Evolutionary conservation across 2,888 invertebrate species (phyloP).

Genomic region (Selenia dentaria): DNA sequence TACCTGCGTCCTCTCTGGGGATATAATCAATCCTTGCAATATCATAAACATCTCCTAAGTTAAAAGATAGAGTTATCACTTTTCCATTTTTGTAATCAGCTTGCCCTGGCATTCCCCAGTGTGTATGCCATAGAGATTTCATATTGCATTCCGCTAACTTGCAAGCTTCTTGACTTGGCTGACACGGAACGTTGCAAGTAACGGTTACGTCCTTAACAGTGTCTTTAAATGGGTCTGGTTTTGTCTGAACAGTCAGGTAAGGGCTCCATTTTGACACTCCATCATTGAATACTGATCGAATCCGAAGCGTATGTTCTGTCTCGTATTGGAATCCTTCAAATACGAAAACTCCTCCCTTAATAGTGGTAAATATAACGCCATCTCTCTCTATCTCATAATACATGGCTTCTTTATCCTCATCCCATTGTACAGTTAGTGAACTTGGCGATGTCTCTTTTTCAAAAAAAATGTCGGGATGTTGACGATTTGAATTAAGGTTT

Average conservation of each 20-base stretch:
- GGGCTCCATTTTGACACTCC: slow-evolving; percentile 70
- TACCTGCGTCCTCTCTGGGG: slow-evolving; percentile 62
- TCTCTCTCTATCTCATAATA: slow-evolving; percentile 72
- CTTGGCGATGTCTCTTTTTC: slow-evolving; percentile 47
- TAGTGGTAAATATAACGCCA: slow-evolving; percentile 57
- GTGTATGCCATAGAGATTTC: slow-evolving; percentile 52
- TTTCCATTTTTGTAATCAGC: slow-evolving; percentile 39
- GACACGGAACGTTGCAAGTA: slow-evolving; percentile 50
- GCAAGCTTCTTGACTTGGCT: slow-evolving; percentile 47
- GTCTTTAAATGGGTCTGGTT: slow-evolving; percentile 49
- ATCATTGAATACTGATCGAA: slow-evolving; percentile 52
- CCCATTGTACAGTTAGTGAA: slow-evolving; percentile 57
- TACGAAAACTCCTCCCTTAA: slow-evolving; percentile 44
- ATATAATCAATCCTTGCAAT: slow-evolving; percentile 61
- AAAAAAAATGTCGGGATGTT: slow-evolving; percentile 46
- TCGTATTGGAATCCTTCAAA: slow-evolving; percentile 53
- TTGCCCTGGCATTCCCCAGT: slow-evolving; percentile 46
- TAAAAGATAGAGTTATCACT: slow-evolving; percentile 49
- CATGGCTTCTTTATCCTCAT: slow-evolving; percentile 37
- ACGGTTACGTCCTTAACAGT: slow-evolving; percentile 51
- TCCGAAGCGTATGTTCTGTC: slow-evolving; percentile 57
- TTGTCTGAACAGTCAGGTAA: slow-evolving; percentile 45
- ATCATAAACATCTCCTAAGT: slow-evolving; percentile 44
- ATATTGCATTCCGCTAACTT: slow-evolving; percentile 46
- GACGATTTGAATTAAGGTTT: slow-evolving; percentile 35